These are phyloP conservation scores for Thecophora atra DNA, from an alignment of 2,888 invertebrate species.

Conservation along the genomic window DNA sequence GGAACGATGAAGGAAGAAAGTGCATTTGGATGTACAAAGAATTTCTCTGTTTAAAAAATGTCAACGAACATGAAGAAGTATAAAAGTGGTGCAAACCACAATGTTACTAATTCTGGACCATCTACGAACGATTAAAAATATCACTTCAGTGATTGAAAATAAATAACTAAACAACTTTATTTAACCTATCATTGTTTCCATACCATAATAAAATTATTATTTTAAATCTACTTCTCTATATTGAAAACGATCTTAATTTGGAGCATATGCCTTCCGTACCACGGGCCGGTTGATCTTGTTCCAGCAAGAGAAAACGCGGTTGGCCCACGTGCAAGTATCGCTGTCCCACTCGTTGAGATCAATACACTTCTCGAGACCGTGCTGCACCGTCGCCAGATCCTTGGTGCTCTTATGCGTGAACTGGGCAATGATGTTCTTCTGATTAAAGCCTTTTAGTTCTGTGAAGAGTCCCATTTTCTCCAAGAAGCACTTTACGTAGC, in stretches of 20 bases:
- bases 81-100: not conserved
- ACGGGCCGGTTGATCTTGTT: slow-evolving; percentile 57
- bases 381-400: slow-evolving; percentile 51
- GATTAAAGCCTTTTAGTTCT: slow-evolving; percentile 55
- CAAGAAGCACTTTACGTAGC: slow-evolving; percentile 63
- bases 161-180: not conserved
- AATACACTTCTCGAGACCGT: slow-evolving; percentile 61
- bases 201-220: not conserved
- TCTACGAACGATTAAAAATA: no score
- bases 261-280: slow-evolving; percentile 53
- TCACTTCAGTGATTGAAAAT: no score
- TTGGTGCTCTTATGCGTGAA: slow-evolving; percentile 52
- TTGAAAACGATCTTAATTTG: not conserved
- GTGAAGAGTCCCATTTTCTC: slow-evolving; percentile 61
- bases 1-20: slow-evolving; percentile 42
- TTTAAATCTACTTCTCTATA: not conserved
- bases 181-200: not conserved
- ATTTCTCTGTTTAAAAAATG: slow-evolving; percentile 57
- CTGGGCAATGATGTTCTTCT: slow-evolving; percentile 56
- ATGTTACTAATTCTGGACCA: no score
- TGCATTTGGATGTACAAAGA: slow-evolving; percentile 61
- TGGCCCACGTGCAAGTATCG: slow-evolving; percentile 59
- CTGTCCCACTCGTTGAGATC: slow-evolving; percentile 61
- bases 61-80: slow-evolving; percentile 45
- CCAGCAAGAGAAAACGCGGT: slow-evolving; percentile 62